Evolutionary conservation across 1,140 invertebrate species (phyloP).

Genomic region (Anastrepha obliqua): DNA sequence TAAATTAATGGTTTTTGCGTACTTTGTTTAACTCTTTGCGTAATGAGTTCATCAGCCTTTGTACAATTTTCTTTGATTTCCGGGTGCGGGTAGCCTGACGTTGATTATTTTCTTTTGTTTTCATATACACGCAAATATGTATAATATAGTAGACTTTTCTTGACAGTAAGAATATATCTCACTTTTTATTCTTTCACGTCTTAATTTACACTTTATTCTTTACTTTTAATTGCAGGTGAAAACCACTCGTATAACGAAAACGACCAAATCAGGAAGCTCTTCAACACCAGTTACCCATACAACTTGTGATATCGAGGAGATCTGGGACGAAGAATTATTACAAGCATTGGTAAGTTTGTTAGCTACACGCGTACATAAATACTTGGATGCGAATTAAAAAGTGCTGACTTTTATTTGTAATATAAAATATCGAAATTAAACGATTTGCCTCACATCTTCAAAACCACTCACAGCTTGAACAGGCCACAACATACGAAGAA

Average conservation of each 20-base stretch:
- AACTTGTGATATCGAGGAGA: slow-evolving; percentile 80
- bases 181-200: background rate
- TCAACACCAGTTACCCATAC: slow-evolving; percentile 74
- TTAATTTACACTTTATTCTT: background rate
- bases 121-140: background rate
- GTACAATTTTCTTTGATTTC: background rate
- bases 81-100: background rate
- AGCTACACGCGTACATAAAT: background rate
- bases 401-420: background rate
- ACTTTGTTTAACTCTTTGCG: background rate
- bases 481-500: slow-evolving; percentile 90
- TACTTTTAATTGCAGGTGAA: slow-evolving; percentile 74
- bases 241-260: slow-evolving; percentile 73
- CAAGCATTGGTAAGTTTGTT: slow-evolving; percentile 79
- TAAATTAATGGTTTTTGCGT: no score
- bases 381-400: background rate
- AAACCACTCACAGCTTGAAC: slow-evolving; percentile 82
- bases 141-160: background rate
- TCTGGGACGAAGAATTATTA: slow-evolving; percentile 84
- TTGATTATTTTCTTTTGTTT: background rate
- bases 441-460: background rate
- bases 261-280: slow-evolving; percentile 68
- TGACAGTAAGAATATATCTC: no score
- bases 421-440: slow-evolving; percentile 13
- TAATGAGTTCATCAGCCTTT: slow-evolving; percentile 13